A percentile compares a stretch with the other conserved stretches of the same genome.
Conservation (phyloP, 1,140 invertebrate species). For the Drosophila tsacasi region DNA sequence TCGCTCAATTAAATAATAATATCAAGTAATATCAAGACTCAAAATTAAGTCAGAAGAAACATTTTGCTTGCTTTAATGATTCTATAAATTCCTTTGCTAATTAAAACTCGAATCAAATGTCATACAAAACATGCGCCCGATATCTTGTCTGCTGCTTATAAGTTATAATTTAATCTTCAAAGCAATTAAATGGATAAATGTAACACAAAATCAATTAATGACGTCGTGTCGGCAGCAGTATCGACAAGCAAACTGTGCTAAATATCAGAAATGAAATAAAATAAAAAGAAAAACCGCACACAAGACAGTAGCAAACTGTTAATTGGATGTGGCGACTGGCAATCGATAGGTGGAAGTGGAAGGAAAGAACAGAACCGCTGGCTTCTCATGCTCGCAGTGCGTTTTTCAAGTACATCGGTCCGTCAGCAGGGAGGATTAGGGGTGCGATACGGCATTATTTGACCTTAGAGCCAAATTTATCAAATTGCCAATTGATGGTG, state of each 20-base stretch:
- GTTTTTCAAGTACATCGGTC: constrained; percentile 23
- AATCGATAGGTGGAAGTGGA: constrained; percentile 61
- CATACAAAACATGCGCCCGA: constrained; percentile 2
- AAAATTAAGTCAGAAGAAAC: neutral
- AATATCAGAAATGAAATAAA: constrained; percentile 57
- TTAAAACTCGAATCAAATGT: neutral
- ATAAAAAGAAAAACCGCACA: constrained; percentile 34
- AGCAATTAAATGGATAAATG: constrained; percentile 53
- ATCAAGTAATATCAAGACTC: neutral
- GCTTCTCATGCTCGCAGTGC: constrained; percentile 2
- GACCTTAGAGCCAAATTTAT: constrained; percentile 43
- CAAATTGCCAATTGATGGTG: constrained; percentile 28
- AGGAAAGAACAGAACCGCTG: constrained; percentile 6
- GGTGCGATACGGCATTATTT: constrained; percentile 17
- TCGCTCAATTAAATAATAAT: neutral
- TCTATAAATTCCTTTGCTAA: neutral
- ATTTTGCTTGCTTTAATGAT: neutral
- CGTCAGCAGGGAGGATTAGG: constrained; percentile 32
- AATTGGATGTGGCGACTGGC: constrained; percentile 62
- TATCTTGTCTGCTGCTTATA: constrained; percentile 1
- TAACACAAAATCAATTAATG: constrained; percentile 57
- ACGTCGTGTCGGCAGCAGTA: constrained; percentile 30
- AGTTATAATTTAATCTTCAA: constrained; percentile 34
- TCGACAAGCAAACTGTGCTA: constrained; percentile 54
- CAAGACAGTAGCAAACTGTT: constrained; percentile 49